phyloP scores from a whole-genome alignment of 2,113 vertebrate species.

The Daubentonia madagascariensis region DNA sequence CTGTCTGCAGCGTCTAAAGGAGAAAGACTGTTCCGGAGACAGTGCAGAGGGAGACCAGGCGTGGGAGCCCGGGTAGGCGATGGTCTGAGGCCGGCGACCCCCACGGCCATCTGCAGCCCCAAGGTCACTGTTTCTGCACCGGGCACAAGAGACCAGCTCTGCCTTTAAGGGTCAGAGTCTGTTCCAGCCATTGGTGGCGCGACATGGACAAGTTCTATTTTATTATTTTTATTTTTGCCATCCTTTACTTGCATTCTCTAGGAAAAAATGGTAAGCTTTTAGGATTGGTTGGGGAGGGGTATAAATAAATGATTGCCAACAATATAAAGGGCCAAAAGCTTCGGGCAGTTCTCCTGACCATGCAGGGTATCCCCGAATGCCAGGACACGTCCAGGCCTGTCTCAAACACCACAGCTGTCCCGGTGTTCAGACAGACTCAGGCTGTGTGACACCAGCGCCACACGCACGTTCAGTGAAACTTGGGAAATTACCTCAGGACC shows the following conservation, averaged over 20 bases:
- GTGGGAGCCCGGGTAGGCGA: rapidly evolving
- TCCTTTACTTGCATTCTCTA: not conserved
- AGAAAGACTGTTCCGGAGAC: not conserved
- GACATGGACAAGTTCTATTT: not conserved
- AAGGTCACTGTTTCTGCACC: rapidly evolving
- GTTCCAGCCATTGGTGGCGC: rapidly evolving
- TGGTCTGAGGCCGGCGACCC: not conserved
- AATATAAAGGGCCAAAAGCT: not conserved
- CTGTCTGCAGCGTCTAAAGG: rapidly evolving
- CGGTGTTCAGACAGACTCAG: rapidly evolving
- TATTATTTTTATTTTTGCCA: not conserved
- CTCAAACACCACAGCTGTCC: not conserved
- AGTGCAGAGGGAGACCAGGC: rapidly evolving
- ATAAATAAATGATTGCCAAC: no score
- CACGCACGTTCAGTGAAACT: not conserved
- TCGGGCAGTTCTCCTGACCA: rapidly evolving
- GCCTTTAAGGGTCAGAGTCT: not conserved
- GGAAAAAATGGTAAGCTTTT: not conserved
- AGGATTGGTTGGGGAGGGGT: not conserved
- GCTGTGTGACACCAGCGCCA: not conserved
- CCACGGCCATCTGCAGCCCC: not conserved
- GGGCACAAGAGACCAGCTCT: not conserved
- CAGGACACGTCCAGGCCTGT: not conserved
- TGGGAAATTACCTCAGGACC: not conserved
- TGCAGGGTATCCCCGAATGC: not conserved